Conservation (phyloP, 2,113 vertebrate genomes). For the Meriones unguiculatus region DNA sequence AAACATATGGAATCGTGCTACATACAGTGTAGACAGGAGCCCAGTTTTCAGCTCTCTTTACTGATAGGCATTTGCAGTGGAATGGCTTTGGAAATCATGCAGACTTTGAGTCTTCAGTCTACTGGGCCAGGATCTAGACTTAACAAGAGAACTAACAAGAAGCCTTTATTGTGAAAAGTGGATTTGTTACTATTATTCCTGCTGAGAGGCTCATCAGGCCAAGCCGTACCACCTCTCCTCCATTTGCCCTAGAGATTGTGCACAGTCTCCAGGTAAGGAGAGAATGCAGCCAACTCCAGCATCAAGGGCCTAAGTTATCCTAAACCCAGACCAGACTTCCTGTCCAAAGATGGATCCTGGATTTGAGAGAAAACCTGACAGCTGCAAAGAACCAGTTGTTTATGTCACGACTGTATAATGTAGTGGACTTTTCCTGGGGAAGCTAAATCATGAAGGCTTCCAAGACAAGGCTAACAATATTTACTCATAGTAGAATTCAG, state of each 20-base stretch:
- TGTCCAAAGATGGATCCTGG: slow-evolving; percentile 60
- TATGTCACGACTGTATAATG: slow-evolving; percentile 81
- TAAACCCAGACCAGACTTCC: slow-evolving; percentile 60
- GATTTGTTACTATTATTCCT: slow-evolving; percentile 82
- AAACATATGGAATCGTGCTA: slow-evolving; percentile 85
- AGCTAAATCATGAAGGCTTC: slow-evolving; percentile 47
- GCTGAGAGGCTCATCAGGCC: slow-evolving; percentile 79
- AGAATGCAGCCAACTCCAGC: slow-evolving; percentile 70
- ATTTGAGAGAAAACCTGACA: slow-evolving; percentile 66
- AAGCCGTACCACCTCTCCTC: slow-evolving; percentile 69
- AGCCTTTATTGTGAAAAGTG: slow-evolving; percentile 86
- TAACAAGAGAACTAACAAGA: slow-evolving; percentile 73
- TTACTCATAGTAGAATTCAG: slow-evolving; percentile 29
- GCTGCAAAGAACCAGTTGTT: slow-evolving; percentile 71
- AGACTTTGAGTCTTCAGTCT: slow-evolving; percentile 81
- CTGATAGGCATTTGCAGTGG: slow-evolving; percentile 79
- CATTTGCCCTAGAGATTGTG: slow-evolving; percentile 83
- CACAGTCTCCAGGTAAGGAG: slow-evolving; percentile 85
- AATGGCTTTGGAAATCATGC: slow-evolving; percentile 73
- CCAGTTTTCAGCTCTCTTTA: slow-evolving; percentile 77
- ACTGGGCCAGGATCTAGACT: slow-evolving; percentile 70
- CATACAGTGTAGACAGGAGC: slow-evolving; percentile 78
- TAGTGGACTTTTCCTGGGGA: slow-evolving; percentile 57
- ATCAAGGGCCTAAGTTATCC: slow-evolving; percentile 54
- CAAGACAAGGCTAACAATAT: slow-evolving; percentile 63